Percentiles rank a stretch among this genome's conserved stretches.
phyloP scores from a whole-genome alignment of 2,888 invertebrate species.

The Epinotia demarniana region DNA sequence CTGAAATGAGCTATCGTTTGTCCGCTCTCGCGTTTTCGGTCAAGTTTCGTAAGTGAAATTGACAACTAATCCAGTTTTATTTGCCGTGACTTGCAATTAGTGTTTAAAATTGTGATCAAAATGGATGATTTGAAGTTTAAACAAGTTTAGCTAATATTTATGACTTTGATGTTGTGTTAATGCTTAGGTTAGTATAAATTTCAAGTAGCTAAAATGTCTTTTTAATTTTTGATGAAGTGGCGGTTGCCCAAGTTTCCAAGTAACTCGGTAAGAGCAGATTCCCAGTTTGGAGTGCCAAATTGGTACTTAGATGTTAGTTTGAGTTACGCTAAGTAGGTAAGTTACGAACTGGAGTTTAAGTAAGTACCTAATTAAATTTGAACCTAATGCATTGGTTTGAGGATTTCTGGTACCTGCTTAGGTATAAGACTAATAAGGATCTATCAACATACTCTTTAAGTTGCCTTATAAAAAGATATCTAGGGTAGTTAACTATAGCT shows the following conservation, averaged over 20 bases:
- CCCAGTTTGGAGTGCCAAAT: conserved; percentile 7
- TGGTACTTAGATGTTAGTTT: conserved; percentile 34
- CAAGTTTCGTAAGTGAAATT: conserved; percentile 64
- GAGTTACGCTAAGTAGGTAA: conserved; percentile 4
- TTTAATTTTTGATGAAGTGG: conserved; percentile 34
- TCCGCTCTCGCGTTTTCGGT: conserved; percentile 41
- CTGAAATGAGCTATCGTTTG: conserved; percentile 56
- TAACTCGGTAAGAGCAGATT: conserved; percentile 11
- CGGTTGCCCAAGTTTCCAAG: background rate
- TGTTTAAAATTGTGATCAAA: conserved; percentile 30
- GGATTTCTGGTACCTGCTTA: background rate
- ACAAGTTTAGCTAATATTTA: conserved; percentile 26
- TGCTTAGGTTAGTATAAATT: conserved; percentile 29
- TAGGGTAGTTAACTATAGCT: too few species aligned
- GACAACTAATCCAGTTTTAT: conserved; percentile 21
- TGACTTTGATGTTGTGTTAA: conserved; percentile 29
- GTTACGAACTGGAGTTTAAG: conserved; percentile 9
- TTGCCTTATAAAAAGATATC: too few species aligned
- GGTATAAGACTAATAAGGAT: too few species aligned
- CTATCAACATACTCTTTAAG: too few species aligned
- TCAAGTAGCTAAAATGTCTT: conserved; percentile 26
- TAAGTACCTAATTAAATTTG: background rate
- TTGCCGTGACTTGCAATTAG: conserved; percentile 28
- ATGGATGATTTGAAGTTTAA: conserved; percentile 38
- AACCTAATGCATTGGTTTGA: background rate